Conservation (phyloP, 2,888 invertebrate genomes). For the Ceramica pisi region DNA sequence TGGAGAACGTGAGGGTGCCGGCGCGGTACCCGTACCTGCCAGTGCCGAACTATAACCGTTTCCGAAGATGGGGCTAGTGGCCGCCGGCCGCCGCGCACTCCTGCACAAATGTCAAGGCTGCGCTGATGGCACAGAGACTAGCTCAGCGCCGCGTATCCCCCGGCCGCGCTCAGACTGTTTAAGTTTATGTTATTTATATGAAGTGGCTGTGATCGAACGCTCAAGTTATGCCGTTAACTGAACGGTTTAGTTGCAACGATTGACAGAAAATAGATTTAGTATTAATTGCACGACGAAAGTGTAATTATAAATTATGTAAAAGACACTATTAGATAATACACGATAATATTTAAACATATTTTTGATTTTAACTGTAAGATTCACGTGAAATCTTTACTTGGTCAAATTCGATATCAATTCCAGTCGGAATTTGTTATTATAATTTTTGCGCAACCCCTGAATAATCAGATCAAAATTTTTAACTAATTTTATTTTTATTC, state of each 20-base stretch:
- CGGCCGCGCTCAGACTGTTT: slow-evolving; percentile 76
- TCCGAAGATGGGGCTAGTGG: slow-evolving; percentile 88
- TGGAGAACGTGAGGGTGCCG: slow-evolving; percentile 89
- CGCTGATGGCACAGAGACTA: slow-evolving; percentile 73
- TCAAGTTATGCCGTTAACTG: slow-evolving; percentile 76
- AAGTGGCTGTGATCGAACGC: slow-evolving; percentile 89
- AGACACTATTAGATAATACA: slow-evolving; percentile 59
- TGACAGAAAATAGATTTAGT: slow-evolving; percentile 73
- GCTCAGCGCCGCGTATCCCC: slow-evolving; percentile 72
- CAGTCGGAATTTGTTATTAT: slow-evolving; percentile 6
- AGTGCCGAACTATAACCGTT: slow-evolving; percentile 84
- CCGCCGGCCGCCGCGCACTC: slow-evolving; percentile 71
- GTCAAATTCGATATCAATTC: not conserved
- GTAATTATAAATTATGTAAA: slow-evolving; percentile 56
- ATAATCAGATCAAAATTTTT: slow-evolving; percentile 9
- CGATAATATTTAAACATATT: slow-evolving; percentile 44
- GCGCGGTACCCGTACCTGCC: slow-evolving; percentile 87
- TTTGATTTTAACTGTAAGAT: slow-evolving; percentile 46
- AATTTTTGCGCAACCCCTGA: slow-evolving; percentile 23
- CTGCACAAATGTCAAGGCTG: slow-evolving; percentile 87
- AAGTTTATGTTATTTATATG: slow-evolving; percentile 78
- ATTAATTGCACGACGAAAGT: slow-evolving; percentile 55
- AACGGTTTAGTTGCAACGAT: slow-evolving; percentile 78
- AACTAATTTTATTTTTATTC: slow-evolving; percentile 2
- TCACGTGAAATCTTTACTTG: slow-evolving; percentile 3